A percentile compares a stretch with the other conserved stretches of the same genome.
Evolutionary conservation across 2,113 vertebrate genomes (phyloP).

Genomic region (Daphoenositta chrysoptera): DNA sequence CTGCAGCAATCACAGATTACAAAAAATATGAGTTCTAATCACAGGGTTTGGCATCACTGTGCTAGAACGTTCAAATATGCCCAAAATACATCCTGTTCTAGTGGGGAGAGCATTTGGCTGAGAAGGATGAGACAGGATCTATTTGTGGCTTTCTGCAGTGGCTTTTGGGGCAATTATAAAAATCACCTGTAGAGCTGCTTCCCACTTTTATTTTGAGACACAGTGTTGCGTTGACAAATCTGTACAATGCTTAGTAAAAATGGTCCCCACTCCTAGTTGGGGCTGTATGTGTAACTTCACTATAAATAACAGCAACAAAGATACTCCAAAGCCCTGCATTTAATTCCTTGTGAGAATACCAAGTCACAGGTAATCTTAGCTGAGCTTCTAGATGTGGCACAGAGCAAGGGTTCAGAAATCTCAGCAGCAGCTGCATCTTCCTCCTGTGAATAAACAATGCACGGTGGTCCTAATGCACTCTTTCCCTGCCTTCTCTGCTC

Average conservation of each 20-base stretch:
- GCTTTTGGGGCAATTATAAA: background rate
- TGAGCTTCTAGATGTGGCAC: background rate
- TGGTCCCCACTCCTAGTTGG: background rate
- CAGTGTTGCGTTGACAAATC: fast-evolving
- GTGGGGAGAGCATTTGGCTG: background rate
- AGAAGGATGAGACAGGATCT: background rate
- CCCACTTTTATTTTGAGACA: background rate
- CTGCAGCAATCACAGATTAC: background rate
- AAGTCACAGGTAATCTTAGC: background rate
- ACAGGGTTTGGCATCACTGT: background rate
- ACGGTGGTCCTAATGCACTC: background rate
- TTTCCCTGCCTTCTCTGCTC: background rate
- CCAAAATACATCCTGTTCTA: background rate
- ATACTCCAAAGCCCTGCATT: background rate
- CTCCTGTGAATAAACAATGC: background rate
- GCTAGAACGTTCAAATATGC: background rate
- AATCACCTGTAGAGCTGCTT: background rate
- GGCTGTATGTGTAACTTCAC: background rate
- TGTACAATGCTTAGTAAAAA: background rate
- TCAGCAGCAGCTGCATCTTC: background rate
- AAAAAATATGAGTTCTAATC: background rate
- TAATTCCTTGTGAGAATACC: background rate
- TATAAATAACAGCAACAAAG: background rate
- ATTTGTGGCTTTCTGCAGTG: background rate
- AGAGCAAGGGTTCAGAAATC: background rate